These are phyloP conservation scores for Paradoxurus hermaphroditus DNA, from an alignment of 2,113 vertebrate genomes.

Conservation along the genomic window DNA sequence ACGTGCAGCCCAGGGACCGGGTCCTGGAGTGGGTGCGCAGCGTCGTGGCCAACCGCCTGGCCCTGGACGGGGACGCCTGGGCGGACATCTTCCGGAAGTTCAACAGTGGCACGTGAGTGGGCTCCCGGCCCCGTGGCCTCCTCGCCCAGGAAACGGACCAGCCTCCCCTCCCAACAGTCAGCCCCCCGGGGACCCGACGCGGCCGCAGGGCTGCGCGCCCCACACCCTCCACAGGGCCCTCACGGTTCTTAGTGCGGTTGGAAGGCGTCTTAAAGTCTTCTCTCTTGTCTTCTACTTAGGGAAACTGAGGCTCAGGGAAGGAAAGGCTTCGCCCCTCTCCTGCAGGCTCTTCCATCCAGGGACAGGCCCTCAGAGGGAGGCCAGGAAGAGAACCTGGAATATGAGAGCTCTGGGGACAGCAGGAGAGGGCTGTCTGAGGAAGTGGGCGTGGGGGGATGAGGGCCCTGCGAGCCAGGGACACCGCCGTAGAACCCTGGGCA, in stretches of 20 bases:
- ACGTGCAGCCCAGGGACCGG: conserved; percentile 83
- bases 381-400: background rate
- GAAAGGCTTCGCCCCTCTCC: background rate
- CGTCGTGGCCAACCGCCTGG: conserved; percentile 92
- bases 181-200: background rate
- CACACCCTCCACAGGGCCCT: background rate
- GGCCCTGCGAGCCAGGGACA: background rate
- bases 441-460: accelerated
- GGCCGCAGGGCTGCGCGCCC: background rate
- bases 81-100: conserved; percentile 85
- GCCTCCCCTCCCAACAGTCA: too few relatives aligned
- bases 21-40: conserved; percentile 96
- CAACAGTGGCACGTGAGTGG: conserved; percentile 97
- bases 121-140: accelerated
- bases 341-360: background rate
- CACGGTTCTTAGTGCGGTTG: accelerated
- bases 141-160: background rate
- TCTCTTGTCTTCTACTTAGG: background rate
- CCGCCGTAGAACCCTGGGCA: accelerated
- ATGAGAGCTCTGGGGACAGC: background rate
- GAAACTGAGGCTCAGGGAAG: background rate
- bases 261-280: background rate
- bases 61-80: conserved; percentile 87
- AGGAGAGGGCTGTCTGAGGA: background rate
- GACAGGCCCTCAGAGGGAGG: background rate